Percentiles rank a stretch among this genome's conserved stretches.
Conservation (phyloP, 1,140 invertebrate species). For the Amyelois transitella region DNA sequence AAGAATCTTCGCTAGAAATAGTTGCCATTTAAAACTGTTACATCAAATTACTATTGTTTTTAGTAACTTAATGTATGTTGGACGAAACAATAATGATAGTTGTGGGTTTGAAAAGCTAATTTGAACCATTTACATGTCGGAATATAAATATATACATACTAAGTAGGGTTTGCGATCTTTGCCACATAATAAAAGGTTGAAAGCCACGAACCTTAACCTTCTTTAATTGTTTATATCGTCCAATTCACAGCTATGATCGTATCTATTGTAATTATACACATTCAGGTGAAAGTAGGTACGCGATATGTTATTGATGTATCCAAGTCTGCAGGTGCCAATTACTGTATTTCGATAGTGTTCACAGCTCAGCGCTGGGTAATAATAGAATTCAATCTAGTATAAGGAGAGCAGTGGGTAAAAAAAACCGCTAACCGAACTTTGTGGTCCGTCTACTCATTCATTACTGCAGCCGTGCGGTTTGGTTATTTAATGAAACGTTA, state of each 20-base stretch:
- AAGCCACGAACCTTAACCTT: not conserved
- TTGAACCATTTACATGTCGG: not conserved
- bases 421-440: slow-evolving; percentile 62
- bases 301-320: slow-evolving; percentile 21
- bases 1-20: too few species aligned
- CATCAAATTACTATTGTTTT: too few species aligned
- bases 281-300: slow-evolving; percentile 23
- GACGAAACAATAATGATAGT: not conserved
- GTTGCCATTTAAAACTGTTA: too few species aligned
- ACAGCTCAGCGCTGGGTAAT: slow-evolving; percentile 39
- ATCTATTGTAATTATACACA: slow-evolving; percentile 12
- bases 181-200: not conserved
- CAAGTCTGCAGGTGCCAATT: slow-evolving; percentile 36
- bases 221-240: not conserved
- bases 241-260: not conserved
- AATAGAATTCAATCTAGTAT: slow-evolving; percentile 61
- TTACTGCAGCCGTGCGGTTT: slow-evolving; percentile 50
- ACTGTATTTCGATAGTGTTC: slow-evolving; percentile 47
- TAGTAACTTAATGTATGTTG: too few species aligned
- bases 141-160: not conserved
- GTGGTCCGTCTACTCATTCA: slow-evolving; percentile 53
- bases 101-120: not conserved
- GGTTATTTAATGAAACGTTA: slow-evolving; percentile 43
- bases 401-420: slow-evolving; percentile 54
- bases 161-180: not conserved